phyloP scores from a whole-genome alignment of 1,140 invertebrate species.

The Scaptomyza montana region DNA sequence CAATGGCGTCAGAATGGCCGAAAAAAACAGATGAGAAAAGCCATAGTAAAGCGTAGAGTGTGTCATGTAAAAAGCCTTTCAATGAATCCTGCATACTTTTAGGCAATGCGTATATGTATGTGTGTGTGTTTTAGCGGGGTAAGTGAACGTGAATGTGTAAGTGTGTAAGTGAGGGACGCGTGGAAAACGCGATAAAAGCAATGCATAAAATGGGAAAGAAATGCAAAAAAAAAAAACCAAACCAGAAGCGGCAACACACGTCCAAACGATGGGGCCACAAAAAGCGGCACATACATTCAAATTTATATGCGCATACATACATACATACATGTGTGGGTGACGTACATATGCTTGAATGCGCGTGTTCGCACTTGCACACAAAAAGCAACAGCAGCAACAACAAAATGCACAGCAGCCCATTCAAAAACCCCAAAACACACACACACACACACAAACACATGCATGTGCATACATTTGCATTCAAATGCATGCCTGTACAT shows the following conservation, averaged over 20 bases:
- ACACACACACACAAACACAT: constrained; percentile 20
- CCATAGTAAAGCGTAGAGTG: constrained; percentile 23
- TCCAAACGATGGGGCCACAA: constrained; percentile 62
- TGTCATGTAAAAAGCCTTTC: constrained; percentile 77
- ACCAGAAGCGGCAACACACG: constrained; percentile 58
- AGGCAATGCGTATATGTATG: constrained; percentile 40
- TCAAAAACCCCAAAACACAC: constrained; percentile 54
- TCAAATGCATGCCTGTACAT: neutral
- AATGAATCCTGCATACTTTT: constrained; percentile 78
- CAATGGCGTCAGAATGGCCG: constrained; percentile 45
- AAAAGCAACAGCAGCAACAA: constrained; percentile 45
- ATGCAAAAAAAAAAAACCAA: constrained; percentile 47
- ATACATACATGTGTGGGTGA: constrained; percentile 20
- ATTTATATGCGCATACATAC: constrained; percentile 24
- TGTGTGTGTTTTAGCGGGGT: constrained; percentile 23
- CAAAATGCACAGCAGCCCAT: constrained; percentile 68
- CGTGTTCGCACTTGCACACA: constrained; percentile 78
- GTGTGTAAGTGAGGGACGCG: constrained; percentile 30
- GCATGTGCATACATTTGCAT: constrained; percentile 1
- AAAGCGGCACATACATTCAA: constrained; percentile 45
- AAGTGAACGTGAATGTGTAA: constrained; percentile 16
- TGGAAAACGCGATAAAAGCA: constrained; percentile 81
- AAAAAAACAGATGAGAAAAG: constrained; percentile 34
- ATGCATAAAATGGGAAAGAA: constrained; percentile 71
- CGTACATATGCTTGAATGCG: constrained; percentile 81